phyloP scores from a whole-genome alignment of 2,888 invertebrate genomes.

The Opisthograptis luteolata region DNA sequence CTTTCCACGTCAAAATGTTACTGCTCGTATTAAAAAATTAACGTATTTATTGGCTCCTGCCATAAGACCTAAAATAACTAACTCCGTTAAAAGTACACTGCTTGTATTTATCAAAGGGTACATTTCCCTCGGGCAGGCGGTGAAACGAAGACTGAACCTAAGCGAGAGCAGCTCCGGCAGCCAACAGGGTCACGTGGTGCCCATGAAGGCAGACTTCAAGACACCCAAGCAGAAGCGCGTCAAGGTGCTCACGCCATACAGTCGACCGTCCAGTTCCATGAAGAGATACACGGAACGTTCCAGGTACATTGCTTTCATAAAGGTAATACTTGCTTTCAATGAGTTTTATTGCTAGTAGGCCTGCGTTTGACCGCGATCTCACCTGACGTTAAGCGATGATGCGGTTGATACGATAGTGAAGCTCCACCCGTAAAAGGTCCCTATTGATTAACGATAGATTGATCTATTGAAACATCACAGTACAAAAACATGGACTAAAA shows the following conservation, averaged over 20 bases:
- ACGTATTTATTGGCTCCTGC: too few species aligned
- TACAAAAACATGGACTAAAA: too few species aligned
- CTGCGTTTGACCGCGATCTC: too few species aligned
- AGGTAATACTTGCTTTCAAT: slow-evolving; percentile 53
- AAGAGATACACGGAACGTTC: slow-evolving; percentile 83
- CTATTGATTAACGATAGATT: background rate
- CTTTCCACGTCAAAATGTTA: too few species aligned
- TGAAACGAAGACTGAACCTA: slow-evolving; percentile 93
- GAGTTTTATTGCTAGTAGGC: too few species aligned
- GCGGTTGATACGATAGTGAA: too few species aligned
- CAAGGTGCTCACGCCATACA: slow-evolving; percentile 77
- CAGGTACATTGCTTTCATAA: slow-evolving; percentile 64
- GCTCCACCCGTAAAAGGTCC: too few species aligned
- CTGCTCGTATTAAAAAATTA: too few species aligned
- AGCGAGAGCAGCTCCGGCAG: slow-evolving; percentile 86
- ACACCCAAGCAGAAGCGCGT: slow-evolving; percentile 85
- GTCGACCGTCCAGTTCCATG: slow-evolving; percentile 82
- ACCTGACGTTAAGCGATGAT: too few species aligned
- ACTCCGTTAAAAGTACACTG: too few species aligned
- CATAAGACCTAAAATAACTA: too few species aligned
- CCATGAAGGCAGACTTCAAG: slow-evolving; percentile 87
- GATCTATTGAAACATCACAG: too few species aligned
- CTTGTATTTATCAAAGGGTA: background rate
- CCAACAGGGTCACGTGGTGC: slow-evolving; percentile 83
- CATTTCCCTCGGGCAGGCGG: slow-evolving; percentile 77